Base-by-base conservation (phyloP, 2,113 vertebrate species). In the Chaenocephalus aceratus region DNA sequence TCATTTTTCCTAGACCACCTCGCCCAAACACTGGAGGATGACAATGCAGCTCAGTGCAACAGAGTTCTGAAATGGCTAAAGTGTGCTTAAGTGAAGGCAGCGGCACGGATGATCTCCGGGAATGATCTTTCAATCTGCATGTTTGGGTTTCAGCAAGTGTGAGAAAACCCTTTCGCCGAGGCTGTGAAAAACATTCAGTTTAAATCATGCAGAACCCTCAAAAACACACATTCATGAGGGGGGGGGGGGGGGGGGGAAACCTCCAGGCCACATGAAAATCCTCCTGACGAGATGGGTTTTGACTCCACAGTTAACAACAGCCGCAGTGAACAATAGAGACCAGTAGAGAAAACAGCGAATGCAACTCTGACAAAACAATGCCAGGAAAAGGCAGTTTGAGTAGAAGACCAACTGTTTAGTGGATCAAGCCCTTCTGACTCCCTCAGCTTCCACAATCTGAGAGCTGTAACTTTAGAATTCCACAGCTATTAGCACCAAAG, bases 401-500 rank as follows among this genome's bases (percentile, higher is more conserved):
- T 79, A 77, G 74, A 77, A 82, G 51, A 78, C 57, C 75, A 84
- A 85, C 86, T 66, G 46, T 72, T 77, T 48, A 46, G 34, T 48
- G 53, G 63, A 82, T 82, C 54, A 79, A 80, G 67, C 26, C 26
- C 16, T n/a, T 67, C 61, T 56, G 41, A 79, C 56, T 76, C 68
- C 41, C 66, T 67, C 66, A 71, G 34, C 71, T 72, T 70, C 56
- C 66, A 71, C 77, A 67, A 51, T 77, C 62, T 79, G 34, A 73
- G 62, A 45, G 71, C 70, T 65, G 78, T 6, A 45, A 70, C 83
- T 34, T 49, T 56, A 59, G 58, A 86, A 77, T 76, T 88, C 84
- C 53, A 46, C 70, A 67, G 83, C 88, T 65, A 91, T 90, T 91
- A 92, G 84, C 73, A 72, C 57, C 76, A 68, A 88, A 85, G 90